A percentile compares a stretch with the other conserved stretches of the same genome.
Evolutionary conservation across 2,113 vertebrate genomes (phyloP).

Genomic region (Coracopsis vasa): DNA sequence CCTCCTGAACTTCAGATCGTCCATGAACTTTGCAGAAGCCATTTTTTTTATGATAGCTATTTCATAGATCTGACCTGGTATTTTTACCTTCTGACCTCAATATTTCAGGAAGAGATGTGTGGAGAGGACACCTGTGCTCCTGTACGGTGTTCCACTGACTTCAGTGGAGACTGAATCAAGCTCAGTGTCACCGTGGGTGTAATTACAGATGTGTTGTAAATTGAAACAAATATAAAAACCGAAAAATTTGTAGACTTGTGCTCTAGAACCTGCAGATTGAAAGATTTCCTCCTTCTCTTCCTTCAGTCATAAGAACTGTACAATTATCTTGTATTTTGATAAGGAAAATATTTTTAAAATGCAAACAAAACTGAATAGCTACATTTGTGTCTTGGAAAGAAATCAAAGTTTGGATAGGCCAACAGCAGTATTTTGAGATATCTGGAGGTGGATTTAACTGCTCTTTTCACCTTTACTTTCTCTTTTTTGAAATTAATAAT

Average conservation of each 20-base stretch:
- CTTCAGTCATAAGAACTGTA: background rate
- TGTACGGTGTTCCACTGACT: background rate
- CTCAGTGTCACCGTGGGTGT: background rate
- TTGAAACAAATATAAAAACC: background rate
- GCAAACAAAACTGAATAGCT: background rate
- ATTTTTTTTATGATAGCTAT: background rate
- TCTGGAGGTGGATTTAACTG: background rate
- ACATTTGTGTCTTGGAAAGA: background rate
- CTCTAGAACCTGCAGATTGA: background rate
- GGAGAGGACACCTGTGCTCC: rapidly evolving
- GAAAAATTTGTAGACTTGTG: background rate
- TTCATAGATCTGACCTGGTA: background rate
- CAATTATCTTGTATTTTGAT: background rate
- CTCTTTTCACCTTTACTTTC: background rate
- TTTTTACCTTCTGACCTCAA: background rate
- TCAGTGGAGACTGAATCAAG: background rate
- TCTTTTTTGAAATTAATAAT: background rate
- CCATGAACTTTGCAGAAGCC: background rate
- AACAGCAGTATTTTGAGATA: background rate
- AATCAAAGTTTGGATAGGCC: background rate
- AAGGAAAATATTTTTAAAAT: background rate
- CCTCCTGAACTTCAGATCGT: background rate
- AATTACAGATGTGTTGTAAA: background rate
- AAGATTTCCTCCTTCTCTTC: background rate
- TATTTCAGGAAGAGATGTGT: background rate